Conservation (phyloP, 2,113 vertebrate genomes). For the Cheilinus undulatus region DNA sequence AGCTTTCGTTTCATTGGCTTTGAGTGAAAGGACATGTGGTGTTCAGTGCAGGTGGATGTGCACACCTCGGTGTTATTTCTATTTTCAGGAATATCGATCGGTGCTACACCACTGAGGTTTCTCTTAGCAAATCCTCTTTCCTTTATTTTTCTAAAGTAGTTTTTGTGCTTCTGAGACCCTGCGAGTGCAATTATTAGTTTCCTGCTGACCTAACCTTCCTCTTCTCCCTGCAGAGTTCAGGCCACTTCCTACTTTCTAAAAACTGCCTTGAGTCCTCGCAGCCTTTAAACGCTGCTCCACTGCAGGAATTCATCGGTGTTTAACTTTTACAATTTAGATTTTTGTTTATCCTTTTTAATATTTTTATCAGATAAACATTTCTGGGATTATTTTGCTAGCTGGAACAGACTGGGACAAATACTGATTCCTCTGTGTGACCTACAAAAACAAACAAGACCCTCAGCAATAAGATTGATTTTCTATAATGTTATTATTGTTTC, state of each 20-base stretch:
- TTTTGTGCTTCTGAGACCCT: constrained; percentile 20
- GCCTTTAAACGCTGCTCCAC: neutral
- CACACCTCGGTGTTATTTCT: constrained; percentile 23
- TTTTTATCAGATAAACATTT: too few relatives aligned
- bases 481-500: too few relatives aligned
- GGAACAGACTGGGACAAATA: too few relatives aligned
- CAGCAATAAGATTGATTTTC: too few relatives aligned
- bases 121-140: constrained; percentile 21
- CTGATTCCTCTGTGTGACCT: too few relatives aligned
- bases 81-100: constrained; percentile 32
- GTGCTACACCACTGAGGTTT: constrained; percentile 24
- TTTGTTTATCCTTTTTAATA: too few relatives aligned
- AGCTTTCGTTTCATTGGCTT: constrained; percentile 24
- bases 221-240: constrained; percentile 16
- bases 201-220: constrained; percentile 36
- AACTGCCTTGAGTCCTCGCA: constrained; percentile 8
- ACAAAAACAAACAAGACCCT: too few relatives aligned
- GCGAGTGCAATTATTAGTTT: constrained; percentile 53
- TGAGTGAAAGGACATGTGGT: neutral
- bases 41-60: neutral
- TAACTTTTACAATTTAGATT: neutral
- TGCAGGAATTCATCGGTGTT: neutral
- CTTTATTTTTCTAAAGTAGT: constrained; percentile 16
- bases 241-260: constrained; percentile 11
- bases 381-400: too few relatives aligned